Percentiles rank a stretch among this genome's conserved stretches.
Conservation (phyloP, 2,113 vertebrate genomes). For the Cottus gobio region DNA sequence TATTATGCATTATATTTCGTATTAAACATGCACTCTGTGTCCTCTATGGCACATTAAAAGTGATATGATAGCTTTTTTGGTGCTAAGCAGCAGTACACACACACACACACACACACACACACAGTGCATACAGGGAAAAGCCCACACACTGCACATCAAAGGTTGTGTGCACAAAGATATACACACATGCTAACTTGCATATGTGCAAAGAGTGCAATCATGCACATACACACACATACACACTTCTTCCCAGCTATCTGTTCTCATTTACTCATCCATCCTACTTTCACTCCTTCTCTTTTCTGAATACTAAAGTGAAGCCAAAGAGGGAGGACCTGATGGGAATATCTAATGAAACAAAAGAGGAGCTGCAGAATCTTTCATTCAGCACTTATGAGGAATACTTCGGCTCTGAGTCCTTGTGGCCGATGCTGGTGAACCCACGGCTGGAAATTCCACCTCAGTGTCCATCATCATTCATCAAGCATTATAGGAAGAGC, state of each 20-base stretch:
- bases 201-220: not conserved
- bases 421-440: constrained; percentile 4
- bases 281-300: constrained; percentile 18
- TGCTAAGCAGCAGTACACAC: constrained; percentile 20
- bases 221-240: constrained; percentile 14
- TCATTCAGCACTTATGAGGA: constrained; percentile 59
- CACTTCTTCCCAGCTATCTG: constrained; percentile 9
- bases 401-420: constrained; percentile 38
- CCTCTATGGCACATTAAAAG: constrained; percentile 55
- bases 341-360: constrained; percentile 48
- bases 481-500: constrained; percentile 44
- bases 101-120: constrained; percentile 2
- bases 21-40: constrained; percentile 47
- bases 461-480: constrained; percentile 25
- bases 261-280: constrained; percentile 25
- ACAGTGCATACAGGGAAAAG: not conserved
- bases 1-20: constrained; percentile 57
- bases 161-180: constrained; percentile 11
- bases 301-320: constrained; percentile 47
- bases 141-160: constrained; percentile 32
- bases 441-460: constrained; percentile 26
- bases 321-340: constrained; percentile 26
- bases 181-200: constrained; percentile 10
- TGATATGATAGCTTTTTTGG: constrained; percentile 59
- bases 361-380: constrained; percentile 66